Evolutionary conservation across 1,140 invertebrate genomes (phyloP), one percentile per base, ranked within the genome.

Genomic region (Drosophila sulfurigaster): DNA sequence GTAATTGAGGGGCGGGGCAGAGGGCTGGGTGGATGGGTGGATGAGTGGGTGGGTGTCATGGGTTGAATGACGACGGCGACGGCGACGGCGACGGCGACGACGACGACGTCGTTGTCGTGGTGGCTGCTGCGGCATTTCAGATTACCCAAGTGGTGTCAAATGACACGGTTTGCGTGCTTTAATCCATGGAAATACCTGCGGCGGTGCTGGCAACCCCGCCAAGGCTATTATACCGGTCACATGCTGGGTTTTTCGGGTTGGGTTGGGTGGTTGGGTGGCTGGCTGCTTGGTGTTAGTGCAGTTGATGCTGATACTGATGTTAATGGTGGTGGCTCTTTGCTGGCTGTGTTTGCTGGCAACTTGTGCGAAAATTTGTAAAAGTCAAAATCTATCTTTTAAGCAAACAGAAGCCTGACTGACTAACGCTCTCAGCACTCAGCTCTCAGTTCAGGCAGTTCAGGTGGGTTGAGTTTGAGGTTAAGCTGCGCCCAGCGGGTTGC

Each of bases 291-390:
- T 49, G 28, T 25, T 71, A 48, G 51, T 45, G 35, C 35, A 38
- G 32, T 28, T 60, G 45, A 15, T 28, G 28, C 15, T 49, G 20
- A 41, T 41, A 35, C 35, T 45, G n/a, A 13, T 66, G 48, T 25
- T 25, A 25, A 20, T 30, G 15, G 43, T 43, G 41, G 35, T 45
- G 32, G 32, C 20, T 52, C 41, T 41, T 45, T 38, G 69, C 2
- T 30, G 54, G 54, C 4, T 57, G 46, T 41, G 25, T 25, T 28
- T 49, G 54, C 54, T 41, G 20, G 75, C 60, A 73, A 68, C 65
- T 81, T 88, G 85, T 89, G 85, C 85, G 86, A 89, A 89, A 89
- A 89, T 89, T 89, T 89, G 85, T 89, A 81, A 89, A 89, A 89
- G 85, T 89, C 85, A 89, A 89, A 89, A 85, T 89, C 86, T 85